Percentiles rank a stretch among this genome's conserved stretches.
Evolutionary conservation across 2,888 invertebrate genomes (phyloP).

Genomic region (Pantelozetes paolii): DNA sequence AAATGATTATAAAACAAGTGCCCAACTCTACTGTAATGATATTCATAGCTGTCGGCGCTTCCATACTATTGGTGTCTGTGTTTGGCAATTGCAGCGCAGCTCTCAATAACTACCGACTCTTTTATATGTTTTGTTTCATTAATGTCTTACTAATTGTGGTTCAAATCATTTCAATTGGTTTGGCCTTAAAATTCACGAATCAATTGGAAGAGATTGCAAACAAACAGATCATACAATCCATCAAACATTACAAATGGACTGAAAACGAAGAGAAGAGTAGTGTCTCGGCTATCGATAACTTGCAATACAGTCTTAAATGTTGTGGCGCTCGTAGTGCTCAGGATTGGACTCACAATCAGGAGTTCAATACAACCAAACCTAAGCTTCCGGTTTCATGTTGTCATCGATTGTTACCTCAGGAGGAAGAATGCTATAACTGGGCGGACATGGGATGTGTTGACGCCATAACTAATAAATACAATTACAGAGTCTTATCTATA

Average conservation of each 20-base stretch:
- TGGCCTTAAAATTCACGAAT: neutral
- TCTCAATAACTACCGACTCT: neutral
- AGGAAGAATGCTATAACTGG: neutral
- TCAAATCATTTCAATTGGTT: neutral
- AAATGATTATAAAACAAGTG: slow-evolving; percentile 7
- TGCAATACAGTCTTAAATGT: neutral
- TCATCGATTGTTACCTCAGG: neutral
- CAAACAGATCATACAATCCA: neutral
- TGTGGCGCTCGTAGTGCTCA: neutral
- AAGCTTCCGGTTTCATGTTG: neutral
- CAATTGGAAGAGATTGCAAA: neutral
- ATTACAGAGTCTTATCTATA: neutral
- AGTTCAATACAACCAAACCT: neutral
- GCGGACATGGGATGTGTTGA: neutral
- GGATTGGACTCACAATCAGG: neutral
- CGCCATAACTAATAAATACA: neutral
- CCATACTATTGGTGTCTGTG: neutral
- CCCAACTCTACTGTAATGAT: neutral
- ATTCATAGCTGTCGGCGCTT: slow-evolving; percentile 3
- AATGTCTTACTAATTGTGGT: neutral
- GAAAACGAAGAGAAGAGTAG: neutral
- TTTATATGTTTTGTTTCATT: neutral
- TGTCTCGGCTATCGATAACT: neutral
- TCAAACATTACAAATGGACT: slow-evolving; percentile 3
- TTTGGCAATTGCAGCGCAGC: neutral